Base-by-base conservation (phyloP, 2,113 vertebrate genomes). In the Hippocampus zosterae region DNA sequence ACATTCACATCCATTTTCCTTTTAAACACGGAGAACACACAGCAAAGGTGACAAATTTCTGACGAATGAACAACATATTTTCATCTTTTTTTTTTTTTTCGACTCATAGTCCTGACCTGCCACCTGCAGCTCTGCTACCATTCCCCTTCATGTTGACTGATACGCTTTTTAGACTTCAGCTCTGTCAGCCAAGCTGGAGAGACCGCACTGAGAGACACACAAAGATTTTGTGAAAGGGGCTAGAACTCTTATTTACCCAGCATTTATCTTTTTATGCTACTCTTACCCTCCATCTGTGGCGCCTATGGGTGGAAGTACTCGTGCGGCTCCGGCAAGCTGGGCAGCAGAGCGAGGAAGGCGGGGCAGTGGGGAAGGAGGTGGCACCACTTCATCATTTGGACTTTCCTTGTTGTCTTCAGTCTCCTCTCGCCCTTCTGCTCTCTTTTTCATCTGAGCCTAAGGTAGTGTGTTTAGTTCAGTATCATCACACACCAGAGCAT, bases 181-280 rank as follows among this genome's bases (percentile, higher is more conserved):
- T 97, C 95, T 85, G 92, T 93, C 62, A 98, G 87, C 96, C 96
- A 98, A 52, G 93, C 90, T 3, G 96, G 96, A 15, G 94, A 77
- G 65, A 82, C 87, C n/a, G 85, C 88, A 0, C 90, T 93, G 71
- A 87, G 65, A 86, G 91, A 82, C 44, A 81, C 72, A 78, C 55
- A 16, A 12, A 40, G 5, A 40, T 19, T 46, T 27, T 67, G 11
- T 68, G 19, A 37, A 3, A 2, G 27, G 29, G 29, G 29, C 7
- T 29, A 57, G 21, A 23, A 18, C 15, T n/a, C 21, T 29, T 72
- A 46, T 67, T 57, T 64, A 29, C 2, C 33, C 10, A n/a, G 25
- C 10, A 33, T 33, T 10, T 37, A 15, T 55, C 21, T 72, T 66
- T 50, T 21, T 41, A 23, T 1, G 57, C 2, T 63, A n/a, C 21